Percentiles rank a stretch among this genome's conserved stretches.
Evolutionary conservation across 2,888 invertebrate species (phyloP).

Genomic region (Hoplodrina blanda): DNA sequence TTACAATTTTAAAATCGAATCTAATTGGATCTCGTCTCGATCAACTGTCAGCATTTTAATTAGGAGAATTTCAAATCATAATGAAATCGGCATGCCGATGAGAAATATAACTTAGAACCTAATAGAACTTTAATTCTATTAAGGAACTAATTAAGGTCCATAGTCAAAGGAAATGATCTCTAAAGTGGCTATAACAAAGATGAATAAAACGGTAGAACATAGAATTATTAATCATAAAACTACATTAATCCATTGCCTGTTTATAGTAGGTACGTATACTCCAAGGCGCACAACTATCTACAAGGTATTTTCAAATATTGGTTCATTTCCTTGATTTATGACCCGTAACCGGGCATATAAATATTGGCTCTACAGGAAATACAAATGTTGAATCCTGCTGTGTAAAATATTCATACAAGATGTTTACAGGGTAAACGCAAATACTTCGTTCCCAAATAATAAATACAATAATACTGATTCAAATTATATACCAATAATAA

Average conservation of each 20-base stretch:
- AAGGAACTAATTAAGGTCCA: too few relatives aligned
- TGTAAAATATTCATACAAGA: slow-evolving; percentile 22
- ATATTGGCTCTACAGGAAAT: slow-evolving; percentile 42
- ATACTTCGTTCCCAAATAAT: not conserved
- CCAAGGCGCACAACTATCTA: slow-evolving; percentile 60
- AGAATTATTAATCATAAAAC: slow-evolving; percentile 26
- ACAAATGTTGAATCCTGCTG: slow-evolving; percentile 24
- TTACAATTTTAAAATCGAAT: too few relatives aligned
- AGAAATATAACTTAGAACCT: too few relatives aligned
- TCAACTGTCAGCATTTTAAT: too few relatives aligned
- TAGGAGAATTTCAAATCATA: too few relatives aligned
- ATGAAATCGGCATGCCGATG: too few relatives aligned
- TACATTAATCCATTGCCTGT: slow-evolving; percentile 26
- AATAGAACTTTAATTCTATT: too few relatives aligned
- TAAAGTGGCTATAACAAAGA: not conserved
- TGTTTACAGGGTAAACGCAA: not conserved
- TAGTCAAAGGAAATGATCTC: not conserved
- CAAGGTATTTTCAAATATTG: slow-evolving; percentile 56
- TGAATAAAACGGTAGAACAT: slow-evolving; percentile 13
- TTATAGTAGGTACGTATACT: slow-evolving; percentile 20
- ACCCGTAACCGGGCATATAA: slow-evolving; percentile 33
- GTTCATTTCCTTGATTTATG: slow-evolving; percentile 54
- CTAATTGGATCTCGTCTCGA: too few relatives aligned
- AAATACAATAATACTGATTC: not conserved
- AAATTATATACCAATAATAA: too few relatives aligned